Percentiles rank a stretch among this genome's conserved stretches.
Conservation (phyloP, 2,888 invertebrate species). For the Pemphredon lugubris region DNA sequence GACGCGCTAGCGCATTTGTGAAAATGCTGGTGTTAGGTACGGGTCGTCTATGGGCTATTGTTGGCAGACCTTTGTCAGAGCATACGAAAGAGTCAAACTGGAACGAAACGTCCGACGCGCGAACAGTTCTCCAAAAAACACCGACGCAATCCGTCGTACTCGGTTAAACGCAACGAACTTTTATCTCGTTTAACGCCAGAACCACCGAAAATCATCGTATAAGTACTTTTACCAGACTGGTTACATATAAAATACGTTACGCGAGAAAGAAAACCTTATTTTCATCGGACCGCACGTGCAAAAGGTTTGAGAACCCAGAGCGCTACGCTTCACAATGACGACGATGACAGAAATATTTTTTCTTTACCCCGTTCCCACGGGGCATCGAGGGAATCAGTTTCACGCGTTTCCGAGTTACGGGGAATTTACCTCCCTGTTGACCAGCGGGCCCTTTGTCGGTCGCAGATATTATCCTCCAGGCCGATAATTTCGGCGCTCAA, state of each 20-base stretch:
- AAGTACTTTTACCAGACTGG: too few relatives aligned
- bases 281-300: too few relatives aligned
- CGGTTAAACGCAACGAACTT: neutral
- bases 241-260: too few relatives aligned
- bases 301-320: too few relatives aligned
- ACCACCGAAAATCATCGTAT: too few relatives aligned
- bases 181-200: too few relatives aligned
- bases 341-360: too few relatives aligned
- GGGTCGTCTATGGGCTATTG: conserved; percentile 17
- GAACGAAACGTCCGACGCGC: neutral
- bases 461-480: conserved; percentile 52
- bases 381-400: neutral
- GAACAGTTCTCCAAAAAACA: conserved; percentile 10
- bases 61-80: conserved; percentile 14
- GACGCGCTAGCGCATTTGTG: conserved; percentile 3
- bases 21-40: conserved; percentile 22
- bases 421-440: neutral
- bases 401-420: neutral
- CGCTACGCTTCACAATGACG: too few relatives aligned
- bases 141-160: conserved; percentile 8
- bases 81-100: conserved; percentile 14
- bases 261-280: too few relatives aligned
- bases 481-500: conserved; percentile 55
- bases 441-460: conserved; percentile 33
- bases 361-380: neutral